Percentiles rank a stretch among this genome's conserved stretches.
Conservation (phyloP, 2,113 vertebrate genomes). For the Tylochromis polylepis region DNA sequence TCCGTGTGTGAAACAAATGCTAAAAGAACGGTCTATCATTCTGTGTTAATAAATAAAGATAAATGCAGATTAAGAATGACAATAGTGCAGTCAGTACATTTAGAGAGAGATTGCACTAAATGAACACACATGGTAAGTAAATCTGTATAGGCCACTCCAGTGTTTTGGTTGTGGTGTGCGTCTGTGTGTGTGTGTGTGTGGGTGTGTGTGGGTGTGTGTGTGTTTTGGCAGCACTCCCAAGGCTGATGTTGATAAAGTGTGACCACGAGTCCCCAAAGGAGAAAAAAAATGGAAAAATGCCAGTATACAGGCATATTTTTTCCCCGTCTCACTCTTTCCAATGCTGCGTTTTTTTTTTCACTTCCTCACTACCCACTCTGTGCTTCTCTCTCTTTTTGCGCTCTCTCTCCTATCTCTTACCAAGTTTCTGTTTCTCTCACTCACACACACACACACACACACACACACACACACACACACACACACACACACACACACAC, state of each 20-base stretch:
- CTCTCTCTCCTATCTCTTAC: background rate
- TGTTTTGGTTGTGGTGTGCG: constrained; percentile 37
- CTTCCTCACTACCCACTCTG: background rate
- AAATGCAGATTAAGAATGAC: constrained; percentile 1
- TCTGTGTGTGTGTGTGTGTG: background rate
- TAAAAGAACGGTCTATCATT: background rate
- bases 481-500: background rate
- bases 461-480: background rate
- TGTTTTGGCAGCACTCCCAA: constrained; percentile 44
- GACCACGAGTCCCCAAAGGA: constrained; percentile 27
- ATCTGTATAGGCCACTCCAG: constrained; percentile 3
- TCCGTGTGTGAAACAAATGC: background rate
- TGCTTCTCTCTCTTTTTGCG: background rate
- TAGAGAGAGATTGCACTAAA: constrained; percentile 22
- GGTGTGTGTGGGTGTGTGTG: background rate
- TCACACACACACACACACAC: background rate
- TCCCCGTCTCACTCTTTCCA: background rate
- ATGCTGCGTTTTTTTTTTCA: background rate
- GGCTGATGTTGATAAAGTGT: constrained; percentile 64
- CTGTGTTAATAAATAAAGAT: background rate
- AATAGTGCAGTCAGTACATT: constrained; percentile 11
- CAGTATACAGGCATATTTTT: constrained; percentile 19
- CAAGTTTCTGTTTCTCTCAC: background rate
- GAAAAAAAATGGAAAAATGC: constrained; percentile 29
- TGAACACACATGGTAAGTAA: constrained; percentile 46